A percentile compares a stretch with the other conserved stretches of the same genome.
phyloP scores from a whole-genome alignment of 2,797 vertebrate species.

The Glyptemys insculpta region DNA sequence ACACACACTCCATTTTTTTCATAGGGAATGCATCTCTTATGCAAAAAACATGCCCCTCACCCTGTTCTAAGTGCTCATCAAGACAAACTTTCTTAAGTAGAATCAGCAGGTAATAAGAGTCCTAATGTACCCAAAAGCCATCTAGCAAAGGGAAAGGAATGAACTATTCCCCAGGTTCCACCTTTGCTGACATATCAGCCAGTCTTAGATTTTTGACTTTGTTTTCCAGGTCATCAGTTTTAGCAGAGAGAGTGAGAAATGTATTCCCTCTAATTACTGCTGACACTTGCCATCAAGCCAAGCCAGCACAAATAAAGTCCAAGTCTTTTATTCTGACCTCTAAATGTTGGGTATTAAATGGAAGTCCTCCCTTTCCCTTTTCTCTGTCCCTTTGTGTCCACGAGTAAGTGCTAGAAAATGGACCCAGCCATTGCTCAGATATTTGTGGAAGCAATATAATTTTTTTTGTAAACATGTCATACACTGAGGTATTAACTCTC shows the following conservation, averaged over 20 bases:
- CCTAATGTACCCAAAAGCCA: neutral
- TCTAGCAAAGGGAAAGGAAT: neutral
- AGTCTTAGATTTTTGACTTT: neutral
- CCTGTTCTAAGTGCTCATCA: neutral
- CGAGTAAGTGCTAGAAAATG: neutral
- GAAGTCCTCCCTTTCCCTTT: neutral
- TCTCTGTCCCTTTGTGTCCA: neutral
- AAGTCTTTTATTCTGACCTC: neutral
- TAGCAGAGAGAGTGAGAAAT: neutral
- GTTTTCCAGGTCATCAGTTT: neutral
- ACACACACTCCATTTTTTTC: too few species aligned
- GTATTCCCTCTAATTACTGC: neutral
- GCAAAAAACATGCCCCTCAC: neutral
- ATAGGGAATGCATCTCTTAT: too few species aligned
- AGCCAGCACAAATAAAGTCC: neutral
- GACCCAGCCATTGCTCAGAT: neutral
- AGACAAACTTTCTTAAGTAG: neutral
- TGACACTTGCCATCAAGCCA: neutral
- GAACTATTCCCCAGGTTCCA: neutral
- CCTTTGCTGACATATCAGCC: neutral
- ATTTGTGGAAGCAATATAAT: neutral
- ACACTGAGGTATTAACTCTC: neutral
- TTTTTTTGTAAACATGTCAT: neutral
- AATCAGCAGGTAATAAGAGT: neutral
- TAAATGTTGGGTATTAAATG: neutral